A percentile compares a stretch with the other conserved stretches of the same genome.
Conservation (phyloP, 2,888 invertebrate genomes). For the Netelia virgata region DNA sequence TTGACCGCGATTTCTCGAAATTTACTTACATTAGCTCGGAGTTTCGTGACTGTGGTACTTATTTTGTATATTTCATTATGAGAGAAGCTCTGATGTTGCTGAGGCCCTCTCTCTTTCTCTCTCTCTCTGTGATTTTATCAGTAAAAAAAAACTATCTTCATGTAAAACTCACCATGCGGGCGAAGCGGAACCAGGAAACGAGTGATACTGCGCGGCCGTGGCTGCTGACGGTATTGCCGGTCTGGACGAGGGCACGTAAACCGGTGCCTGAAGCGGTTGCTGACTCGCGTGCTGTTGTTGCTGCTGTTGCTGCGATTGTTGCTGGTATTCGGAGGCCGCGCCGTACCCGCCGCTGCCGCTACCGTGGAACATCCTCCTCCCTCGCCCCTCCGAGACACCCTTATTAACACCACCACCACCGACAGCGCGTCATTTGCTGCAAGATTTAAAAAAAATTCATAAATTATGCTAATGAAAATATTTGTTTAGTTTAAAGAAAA, state of each 20-base stretch:
- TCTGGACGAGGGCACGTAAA: conserved; percentile 89
- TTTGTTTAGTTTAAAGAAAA: no score
- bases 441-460: conserved; percentile 35
- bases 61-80: conserved; percentile 16
- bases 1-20: no score
- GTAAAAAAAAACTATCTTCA: not conserved
- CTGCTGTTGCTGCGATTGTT: conserved; percentile 83
- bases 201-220: conserved; percentile 85
- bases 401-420: conserved; percentile 67
- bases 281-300: conserved; percentile 80
- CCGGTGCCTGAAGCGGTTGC: conserved; percentile 87
- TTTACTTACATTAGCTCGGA: not conserved
- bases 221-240: conserved; percentile 86
- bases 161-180: conserved; percentile 80
- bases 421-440: conserved; percentile 75
- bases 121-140: conserved; percentile 10
- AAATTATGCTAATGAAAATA: no score
- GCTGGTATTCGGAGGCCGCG: conserved; percentile 83
- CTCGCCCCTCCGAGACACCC: conserved; percentile 52
- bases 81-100: not conserved
- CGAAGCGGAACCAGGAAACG: conserved; percentile 82
- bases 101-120: not conserved
- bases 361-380: conserved; percentile 84
- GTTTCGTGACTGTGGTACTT: not conserved
- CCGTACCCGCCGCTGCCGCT: conserved; percentile 83